Evolutionary conservation across 2,888 invertebrate species (phyloP).

Genomic region (Philopedon plagiatum): DNA sequence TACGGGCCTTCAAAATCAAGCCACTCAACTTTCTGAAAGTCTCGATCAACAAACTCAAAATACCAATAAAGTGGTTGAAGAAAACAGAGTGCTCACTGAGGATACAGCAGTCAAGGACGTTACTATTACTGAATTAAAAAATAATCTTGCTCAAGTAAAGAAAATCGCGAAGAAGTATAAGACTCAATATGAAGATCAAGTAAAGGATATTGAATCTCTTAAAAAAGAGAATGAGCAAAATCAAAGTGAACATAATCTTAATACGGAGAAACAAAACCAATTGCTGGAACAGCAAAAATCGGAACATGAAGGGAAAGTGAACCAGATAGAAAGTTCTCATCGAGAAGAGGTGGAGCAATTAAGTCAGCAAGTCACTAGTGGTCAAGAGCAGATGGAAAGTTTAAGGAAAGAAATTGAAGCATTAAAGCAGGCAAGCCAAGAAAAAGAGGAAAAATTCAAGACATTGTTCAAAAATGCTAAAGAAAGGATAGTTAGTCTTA

Average conservation of each 20-base stretch:
- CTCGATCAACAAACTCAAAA: slow-evolving; percentile 76
- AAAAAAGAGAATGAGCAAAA: slow-evolving; percentile 67
- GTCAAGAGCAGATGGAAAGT: slow-evolving; percentile 72
- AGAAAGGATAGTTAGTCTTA: slow-evolving; percentile 80
- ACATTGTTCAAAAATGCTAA: slow-evolving; percentile 81
- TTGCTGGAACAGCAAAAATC: slow-evolving; percentile 69
- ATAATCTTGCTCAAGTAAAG: slow-evolving; percentile 73
- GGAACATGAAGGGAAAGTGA: slow-evolving; percentile 67
- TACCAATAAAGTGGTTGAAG: slow-evolving; percentile 73
- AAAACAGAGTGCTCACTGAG: slow-evolving; percentile 76
- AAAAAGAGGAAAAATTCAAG: slow-evolving; percentile 69
- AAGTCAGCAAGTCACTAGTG: slow-evolving; percentile 66
- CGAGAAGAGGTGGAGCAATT: slow-evolving; percentile 70
- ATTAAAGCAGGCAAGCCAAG: slow-evolving; percentile 66
- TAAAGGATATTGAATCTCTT: slow-evolving; percentile 73
- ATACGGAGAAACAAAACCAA: slow-evolving; percentile 69
- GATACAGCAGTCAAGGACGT: slow-evolving; percentile 79
- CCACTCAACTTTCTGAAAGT: slow-evolving; percentile 74
- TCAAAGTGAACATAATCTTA: slow-evolving; percentile 69
- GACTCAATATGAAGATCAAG: slow-evolving; percentile 84
- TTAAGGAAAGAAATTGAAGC: slow-evolving; percentile 70
- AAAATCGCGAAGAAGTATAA: slow-evolving; percentile 96
- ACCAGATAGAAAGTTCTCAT: slow-evolving; percentile 67
- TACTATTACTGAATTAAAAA: slow-evolving; percentile 71
- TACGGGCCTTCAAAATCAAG: slow-evolving; percentile 72